Evolutionary conservation across 2,888 invertebrate genomes (phyloP), one percentile per base, ranked within the genome.

Genomic region (Eurois occulta): DNA sequence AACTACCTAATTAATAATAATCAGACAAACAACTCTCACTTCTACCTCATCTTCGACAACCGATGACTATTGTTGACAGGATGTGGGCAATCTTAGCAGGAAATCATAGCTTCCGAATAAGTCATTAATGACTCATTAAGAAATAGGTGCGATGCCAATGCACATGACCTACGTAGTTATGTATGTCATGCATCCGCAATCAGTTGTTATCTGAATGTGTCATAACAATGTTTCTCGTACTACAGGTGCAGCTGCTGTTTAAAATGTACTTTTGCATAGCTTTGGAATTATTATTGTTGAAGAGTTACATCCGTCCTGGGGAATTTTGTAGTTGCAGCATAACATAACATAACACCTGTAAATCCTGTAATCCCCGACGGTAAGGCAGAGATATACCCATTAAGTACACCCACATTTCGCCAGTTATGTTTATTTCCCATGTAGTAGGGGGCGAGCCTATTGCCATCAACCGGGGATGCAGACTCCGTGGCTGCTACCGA

Each of bases 61-160:
- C 6, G 24, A 62, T 75, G 83, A 72, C 24, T 70, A 82, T 60
- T 76, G 46, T 75, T 64, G 75, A 68, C 74, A 81, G 83, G 81
- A 85, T 83, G 69, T 67, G 11, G 18, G 32, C 58, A 84, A 80
- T 78, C 71, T 60, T 35, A 78, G 35, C 84, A 80, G 89, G 87
- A 88, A 86, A 77, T 69, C 69, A 71, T 58, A 70, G 75, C 85
- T 87, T 88, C 86, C 84, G 81, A 88, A 88, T 85, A 75, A 84
- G 81, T 88, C 85, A 88, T 72, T 82, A 83, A 75, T 88, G 87
- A 88, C 11, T 88, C 78, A 88, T 78, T 74, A 80, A 68, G 28
- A 74, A 69, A 75, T 74, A 86, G 78, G 60, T 80, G 79, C 46
- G 67, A 80, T 87, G 72, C 78, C 74, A 75, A 67, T 84, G 69